Percentiles rank a stretch among this genome's conserved stretches.
These are phyloP conservation scores for Natator depressus DNA, from an alignment of 2,113 vertebrate genomes.

Conservation along the genomic window DNA sequence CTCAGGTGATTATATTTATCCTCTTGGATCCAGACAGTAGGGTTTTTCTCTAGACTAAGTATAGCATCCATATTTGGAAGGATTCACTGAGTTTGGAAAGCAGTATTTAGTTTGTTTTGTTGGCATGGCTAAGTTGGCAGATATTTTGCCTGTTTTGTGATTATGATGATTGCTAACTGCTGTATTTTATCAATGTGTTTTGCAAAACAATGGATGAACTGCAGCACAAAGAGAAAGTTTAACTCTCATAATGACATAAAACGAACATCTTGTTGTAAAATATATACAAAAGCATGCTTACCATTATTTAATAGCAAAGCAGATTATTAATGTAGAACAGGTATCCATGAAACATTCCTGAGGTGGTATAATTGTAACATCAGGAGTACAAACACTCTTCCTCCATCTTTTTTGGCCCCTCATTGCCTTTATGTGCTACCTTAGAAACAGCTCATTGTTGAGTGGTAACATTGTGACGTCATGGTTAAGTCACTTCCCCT, in stretches of 20 bases:
- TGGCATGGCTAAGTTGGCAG: background rate
- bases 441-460: background rate
- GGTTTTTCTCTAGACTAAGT: background rate
- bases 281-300: background rate
- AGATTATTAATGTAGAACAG: background rate
- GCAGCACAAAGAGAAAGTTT: background rate
- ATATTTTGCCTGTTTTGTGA: background rate
- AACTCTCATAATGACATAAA: background rate
- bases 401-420: background rate
- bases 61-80: background rate
- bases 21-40: background rate
- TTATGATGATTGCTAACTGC: background rate
- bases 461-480: background rate
- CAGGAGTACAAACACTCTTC: background rate
- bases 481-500: background rate
- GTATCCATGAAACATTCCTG: background rate
- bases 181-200: background rate
- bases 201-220: background rate
- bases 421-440: background rate
- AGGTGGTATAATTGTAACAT: background rate
- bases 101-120: background rate
- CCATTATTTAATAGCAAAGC: background rate
- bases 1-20: background rate
- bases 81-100: slow-evolving; percentile 3
- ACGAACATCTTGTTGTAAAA: background rate